Conservation (phyloP, 2,888 invertebrate genomes). For the Ennomos erosarius region DNA sequence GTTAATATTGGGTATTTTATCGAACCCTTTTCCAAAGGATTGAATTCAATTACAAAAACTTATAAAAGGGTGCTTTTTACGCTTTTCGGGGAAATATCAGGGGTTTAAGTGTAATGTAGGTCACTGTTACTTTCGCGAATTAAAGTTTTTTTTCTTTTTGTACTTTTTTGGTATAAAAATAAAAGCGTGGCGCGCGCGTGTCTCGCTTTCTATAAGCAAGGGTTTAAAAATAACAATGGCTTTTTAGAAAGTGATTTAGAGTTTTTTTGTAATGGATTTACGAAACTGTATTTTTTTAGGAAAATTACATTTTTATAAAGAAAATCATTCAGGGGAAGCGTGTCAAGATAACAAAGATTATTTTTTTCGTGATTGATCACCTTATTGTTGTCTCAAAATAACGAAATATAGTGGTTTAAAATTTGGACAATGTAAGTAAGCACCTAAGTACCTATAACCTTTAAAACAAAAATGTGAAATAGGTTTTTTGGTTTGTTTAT, state of each 20-base stretch:
- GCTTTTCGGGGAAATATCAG: slow-evolving; percentile 70
- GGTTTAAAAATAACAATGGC: slow-evolving; percentile 79
- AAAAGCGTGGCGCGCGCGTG: slow-evolving; percentile 73
- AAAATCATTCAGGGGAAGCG: slow-evolving; percentile 54
- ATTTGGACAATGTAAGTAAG: too few relatives aligned
- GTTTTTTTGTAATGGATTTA: slow-evolving; percentile 61
- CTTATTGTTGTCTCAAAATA: slow-evolving; percentile 50
- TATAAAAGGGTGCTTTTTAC: slow-evolving; percentile 75
- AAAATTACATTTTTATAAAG: slow-evolving; percentile 56
- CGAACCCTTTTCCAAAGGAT: slow-evolving; percentile 84
- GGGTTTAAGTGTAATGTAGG: slow-evolving; percentile 71
- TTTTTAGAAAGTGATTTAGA: slow-evolving; percentile 81
- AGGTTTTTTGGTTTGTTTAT: too few relatives aligned
- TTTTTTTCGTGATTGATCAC: slow-evolving; percentile 67
- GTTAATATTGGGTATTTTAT: slow-evolving; percentile 73
- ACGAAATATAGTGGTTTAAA: not conserved
- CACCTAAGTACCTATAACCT: too few relatives aligned
- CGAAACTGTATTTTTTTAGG: slow-evolving; percentile 64
- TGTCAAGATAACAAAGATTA: slow-evolving; percentile 55
- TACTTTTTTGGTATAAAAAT: slow-evolving; percentile 54
- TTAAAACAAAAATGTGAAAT: not conserved
- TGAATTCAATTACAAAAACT: slow-evolving; percentile 80
- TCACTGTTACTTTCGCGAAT: slow-evolving; percentile 73
- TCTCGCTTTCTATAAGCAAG: slow-evolving; percentile 70
- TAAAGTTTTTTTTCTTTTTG: slow-evolving; percentile 61